A percentile compares a stretch with the other conserved stretches of the same genome.
Evolutionary conservation across 2,113 vertebrate species (phyloP).

Genomic region (Balaeniceps rex): DNA sequence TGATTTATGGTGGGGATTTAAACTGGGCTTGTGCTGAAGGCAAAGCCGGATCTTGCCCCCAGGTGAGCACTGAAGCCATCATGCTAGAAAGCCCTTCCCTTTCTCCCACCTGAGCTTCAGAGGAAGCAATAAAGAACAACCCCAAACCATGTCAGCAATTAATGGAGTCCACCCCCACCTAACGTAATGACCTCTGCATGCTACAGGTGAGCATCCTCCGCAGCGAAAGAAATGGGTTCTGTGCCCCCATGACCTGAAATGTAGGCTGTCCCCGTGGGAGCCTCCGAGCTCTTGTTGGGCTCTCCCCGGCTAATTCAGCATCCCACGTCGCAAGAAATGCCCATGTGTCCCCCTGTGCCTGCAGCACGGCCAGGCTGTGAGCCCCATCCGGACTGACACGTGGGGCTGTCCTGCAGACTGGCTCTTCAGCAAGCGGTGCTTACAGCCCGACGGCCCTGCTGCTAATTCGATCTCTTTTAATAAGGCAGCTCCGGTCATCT

Average conservation of each 20-base stretch:
- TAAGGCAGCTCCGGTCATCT: neutral
- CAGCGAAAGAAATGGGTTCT: neutral
- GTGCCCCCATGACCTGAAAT: neutral
- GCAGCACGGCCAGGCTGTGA: neutral
- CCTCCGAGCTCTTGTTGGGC: neutral
- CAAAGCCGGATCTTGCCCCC: accelerated
- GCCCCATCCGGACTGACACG: accelerated
- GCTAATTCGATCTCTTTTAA: neutral
- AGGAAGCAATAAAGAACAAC: neutral
- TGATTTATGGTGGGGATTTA: neutral
- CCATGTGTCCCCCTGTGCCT: accelerated
- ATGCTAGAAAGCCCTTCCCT: neutral
- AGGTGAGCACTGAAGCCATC: neutral
- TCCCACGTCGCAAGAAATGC: neutral
- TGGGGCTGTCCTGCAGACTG: neutral
- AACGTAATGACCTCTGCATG: neutral
- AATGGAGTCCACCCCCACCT: neutral
- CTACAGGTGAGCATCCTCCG: neutral
- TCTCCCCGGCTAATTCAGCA: accelerated
- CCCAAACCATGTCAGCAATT: neutral
- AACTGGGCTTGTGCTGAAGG: accelerated
- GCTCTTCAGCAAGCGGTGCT: neutral
- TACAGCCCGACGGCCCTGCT: neutral
- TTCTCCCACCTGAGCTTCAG: neutral
- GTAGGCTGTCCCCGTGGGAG: neutral